Percentiles rank a stretch among this genome's conserved stretches.
These are phyloP conservation scores for Xenopus petersii DNA, from an alignment of 2,797 vertebrate genomes.

Conservation along the genomic window DNA sequence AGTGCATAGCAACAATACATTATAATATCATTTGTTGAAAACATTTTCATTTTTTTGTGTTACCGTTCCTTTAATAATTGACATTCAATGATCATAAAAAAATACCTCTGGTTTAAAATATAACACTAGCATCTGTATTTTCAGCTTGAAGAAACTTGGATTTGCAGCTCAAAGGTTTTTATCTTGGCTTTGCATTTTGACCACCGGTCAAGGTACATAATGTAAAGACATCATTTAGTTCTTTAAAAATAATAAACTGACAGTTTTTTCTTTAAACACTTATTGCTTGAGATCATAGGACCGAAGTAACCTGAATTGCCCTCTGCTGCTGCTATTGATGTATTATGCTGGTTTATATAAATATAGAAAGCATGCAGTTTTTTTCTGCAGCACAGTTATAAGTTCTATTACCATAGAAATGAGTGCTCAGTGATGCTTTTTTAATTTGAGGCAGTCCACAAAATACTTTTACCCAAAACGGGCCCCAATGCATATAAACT, in stretches of 20 bases:
- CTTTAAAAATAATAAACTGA: conserved; percentile 36
- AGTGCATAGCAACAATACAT: too few relatives aligned
- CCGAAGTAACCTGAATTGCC: conserved; percentile 37
- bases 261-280: conserved; percentile 20
- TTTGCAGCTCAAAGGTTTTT: conserved; percentile 11
- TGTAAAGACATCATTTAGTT: conserved; percentile 41
- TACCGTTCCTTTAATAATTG: too few relatives aligned
- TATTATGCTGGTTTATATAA: conserved; percentile 26
- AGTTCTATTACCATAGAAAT: conserved; percentile 29
- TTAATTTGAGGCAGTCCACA: conserved; percentile 32
- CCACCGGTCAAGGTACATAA: conserved; percentile 38
- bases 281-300: conserved; percentile 29
- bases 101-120: too few relatives aligned
- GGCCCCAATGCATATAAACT: conserved; percentile 43
- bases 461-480: conserved; percentile 15
- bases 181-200: conserved; percentile 28
- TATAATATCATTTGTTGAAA: too few relatives aligned
- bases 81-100: too few relatives aligned
- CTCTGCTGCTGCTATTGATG: conserved; percentile 11
- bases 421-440: conserved; percentile 27
- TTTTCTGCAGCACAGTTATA: conserved; percentile 17
- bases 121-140: neutral
- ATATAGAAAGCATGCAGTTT: conserved; percentile 4
- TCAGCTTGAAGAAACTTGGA: conserved; percentile 26
- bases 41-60: too few relatives aligned